These are phyloP conservation scores for Aphelinus atriplicis DNA, from an alignment of 1,140 invertebrate species.

Conservation along the genomic window DNA sequence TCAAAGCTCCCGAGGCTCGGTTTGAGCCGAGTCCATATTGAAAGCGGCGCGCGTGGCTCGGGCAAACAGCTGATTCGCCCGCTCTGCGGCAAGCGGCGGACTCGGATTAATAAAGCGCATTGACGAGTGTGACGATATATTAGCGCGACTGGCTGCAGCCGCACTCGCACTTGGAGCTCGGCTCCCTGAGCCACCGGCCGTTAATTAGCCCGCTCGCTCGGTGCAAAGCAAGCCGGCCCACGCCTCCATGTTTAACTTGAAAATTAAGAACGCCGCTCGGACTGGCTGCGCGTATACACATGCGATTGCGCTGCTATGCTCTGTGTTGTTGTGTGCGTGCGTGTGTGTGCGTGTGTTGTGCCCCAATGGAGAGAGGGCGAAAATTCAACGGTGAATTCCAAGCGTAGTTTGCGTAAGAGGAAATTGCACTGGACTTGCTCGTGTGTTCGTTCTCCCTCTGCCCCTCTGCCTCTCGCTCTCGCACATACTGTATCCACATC, in stretches of 20 bases:
- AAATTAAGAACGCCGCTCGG: slow-evolving; percentile 6
- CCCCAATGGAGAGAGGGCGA: not conserved
- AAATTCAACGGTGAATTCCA: slow-evolving; percentile 19
- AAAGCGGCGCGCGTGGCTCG: not conserved
- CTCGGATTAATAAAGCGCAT: slow-evolving; percentile 4
- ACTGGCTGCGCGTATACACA: not conserved
- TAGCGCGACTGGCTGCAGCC: not conserved
- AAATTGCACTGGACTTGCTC: slow-evolving; percentile 1
- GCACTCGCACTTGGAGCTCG: too few relatives aligned
- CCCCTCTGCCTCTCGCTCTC: too few relatives aligned
- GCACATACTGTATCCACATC: too few relatives aligned
- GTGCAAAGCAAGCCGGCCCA: too few relatives aligned
- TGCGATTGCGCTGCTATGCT: too few relatives aligned
- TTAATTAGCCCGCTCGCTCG: not conserved
- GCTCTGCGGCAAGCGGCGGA: not conserved
- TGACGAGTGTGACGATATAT: not conserved
- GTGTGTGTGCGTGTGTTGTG: slow-evolving; percentile 2
- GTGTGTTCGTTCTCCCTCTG: too few relatives aligned
- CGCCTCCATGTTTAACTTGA: slow-evolving; percentile 13
- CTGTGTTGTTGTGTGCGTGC: too few relatives aligned
- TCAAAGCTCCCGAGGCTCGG: not conserved
- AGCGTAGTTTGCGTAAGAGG: slow-evolving; percentile 10
- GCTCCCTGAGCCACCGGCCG: not conserved
- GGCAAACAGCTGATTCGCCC: not conserved
- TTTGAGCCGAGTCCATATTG: slow-evolving; percentile 11